These are phyloP conservation scores for Tenthredo mesomela DNA, from an alignment of 2,888 invertebrate genomes.

Conservation along the genomic window DNA sequence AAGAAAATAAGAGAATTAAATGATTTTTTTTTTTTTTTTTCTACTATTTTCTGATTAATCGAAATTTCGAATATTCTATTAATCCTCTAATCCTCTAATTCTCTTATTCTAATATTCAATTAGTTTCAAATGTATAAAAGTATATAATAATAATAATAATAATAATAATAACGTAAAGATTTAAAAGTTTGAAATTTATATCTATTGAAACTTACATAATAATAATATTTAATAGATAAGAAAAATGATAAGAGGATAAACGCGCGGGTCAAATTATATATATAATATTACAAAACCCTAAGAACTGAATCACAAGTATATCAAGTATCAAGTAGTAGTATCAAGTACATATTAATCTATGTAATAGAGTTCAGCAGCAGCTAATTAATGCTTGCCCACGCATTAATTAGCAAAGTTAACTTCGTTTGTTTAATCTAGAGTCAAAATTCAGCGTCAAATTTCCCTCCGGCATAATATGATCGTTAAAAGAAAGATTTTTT, in stretches of 20 bases:
- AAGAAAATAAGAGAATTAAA: neutral
- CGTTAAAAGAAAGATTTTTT: slow-evolving; percentile 14
- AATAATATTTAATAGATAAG: too few species aligned
- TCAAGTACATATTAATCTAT: neutral
- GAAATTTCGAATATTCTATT: neutral
- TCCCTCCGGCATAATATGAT: neutral
- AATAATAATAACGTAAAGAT: neutral
- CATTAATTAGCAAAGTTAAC: slow-evolving; percentile 32
- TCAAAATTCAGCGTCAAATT: slow-evolving; percentile 13
- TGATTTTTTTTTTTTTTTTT: neutral
- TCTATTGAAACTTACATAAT: too few species aligned
- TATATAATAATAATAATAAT: neutral
- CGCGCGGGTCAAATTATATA: neutral
- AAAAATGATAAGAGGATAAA: slow-evolving; percentile 3
- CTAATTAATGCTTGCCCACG: slow-evolving; percentile 38
- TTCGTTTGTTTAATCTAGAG: slow-evolving; percentile 38
- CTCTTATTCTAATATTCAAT: neutral
- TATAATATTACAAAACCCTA: too few species aligned
- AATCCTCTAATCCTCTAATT: neutral
- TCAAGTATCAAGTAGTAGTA: too few species aligned
- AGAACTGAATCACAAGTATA: slow-evolving; percentile 13
- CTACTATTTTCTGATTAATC: neutral
- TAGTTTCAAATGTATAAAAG: neutral
- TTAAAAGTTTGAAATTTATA: neutral
- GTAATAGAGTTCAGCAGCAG: slow-evolving; percentile 25